Conservation (phyloP, 1,140 invertebrate genomes). For the Drosophila repleta region DNA sequence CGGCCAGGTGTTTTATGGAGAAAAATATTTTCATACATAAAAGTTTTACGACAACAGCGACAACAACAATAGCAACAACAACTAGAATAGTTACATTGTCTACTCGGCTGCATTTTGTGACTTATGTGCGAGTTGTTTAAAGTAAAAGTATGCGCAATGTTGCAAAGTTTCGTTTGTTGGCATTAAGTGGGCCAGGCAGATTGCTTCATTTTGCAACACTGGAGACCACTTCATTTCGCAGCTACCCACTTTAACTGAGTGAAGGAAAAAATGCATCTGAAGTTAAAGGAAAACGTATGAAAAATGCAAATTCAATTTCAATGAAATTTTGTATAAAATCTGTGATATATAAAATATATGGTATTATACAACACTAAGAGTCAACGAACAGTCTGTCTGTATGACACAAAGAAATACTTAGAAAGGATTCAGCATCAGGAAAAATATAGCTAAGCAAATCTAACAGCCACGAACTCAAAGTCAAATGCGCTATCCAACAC, state of each 20-base stretch:
- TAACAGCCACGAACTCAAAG: too few relatives aligned
- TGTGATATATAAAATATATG: background rate
- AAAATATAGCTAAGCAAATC: too few relatives aligned
- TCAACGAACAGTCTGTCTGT: too few relatives aligned
- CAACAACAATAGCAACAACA: slow-evolving; percentile 34
- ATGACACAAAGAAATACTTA: too few relatives aligned
- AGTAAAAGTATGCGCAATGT: slow-evolving; percentile 45
- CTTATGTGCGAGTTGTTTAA: slow-evolving; percentile 49
- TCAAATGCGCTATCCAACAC: too few relatives aligned
- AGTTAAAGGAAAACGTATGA: background rate
- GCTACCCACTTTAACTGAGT: slow-evolving; percentile 2
- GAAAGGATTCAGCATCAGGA: too few relatives aligned
- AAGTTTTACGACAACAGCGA: slow-evolving; percentile 62
- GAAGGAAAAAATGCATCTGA: background rate
- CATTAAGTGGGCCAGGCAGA: slow-evolving; percentile 22
- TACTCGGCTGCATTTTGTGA: slow-evolving; percentile 52
- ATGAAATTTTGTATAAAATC: too few relatives aligned
- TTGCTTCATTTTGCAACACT: slow-evolving; percentile 31
- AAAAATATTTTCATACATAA: slow-evolving; percentile 73
- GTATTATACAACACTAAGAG: background rate
- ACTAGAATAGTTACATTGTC: slow-evolving; percentile 35
- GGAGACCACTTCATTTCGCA: background rate
- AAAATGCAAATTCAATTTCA: too few relatives aligned
- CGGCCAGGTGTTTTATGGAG: slow-evolving; percentile 64
- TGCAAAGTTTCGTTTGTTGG: slow-evolving; percentile 36